Conservation (phyloP, 2,797 vertebrate genomes). For the Gobio occitaniae region DNA sequence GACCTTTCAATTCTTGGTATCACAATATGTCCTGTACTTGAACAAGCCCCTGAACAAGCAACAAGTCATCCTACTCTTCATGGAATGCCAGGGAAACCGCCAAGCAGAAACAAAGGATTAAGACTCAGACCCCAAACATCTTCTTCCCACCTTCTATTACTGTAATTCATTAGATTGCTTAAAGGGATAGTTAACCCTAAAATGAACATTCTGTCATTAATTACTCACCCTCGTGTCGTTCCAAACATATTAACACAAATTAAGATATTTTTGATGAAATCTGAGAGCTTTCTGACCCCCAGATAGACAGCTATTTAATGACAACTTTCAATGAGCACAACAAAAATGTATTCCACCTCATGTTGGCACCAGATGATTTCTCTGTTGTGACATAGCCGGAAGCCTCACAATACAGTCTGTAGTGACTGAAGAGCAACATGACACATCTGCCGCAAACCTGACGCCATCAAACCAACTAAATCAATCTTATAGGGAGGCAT, state of each 20-base stretch:
- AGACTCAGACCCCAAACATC: constrained; percentile 3
- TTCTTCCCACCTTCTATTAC: constrained; percentile 12
- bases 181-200: too few relatives aligned
- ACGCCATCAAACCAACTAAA: constrained; percentile 56
- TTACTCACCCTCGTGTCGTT: too few relatives aligned
- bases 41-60: constrained; percentile 11
- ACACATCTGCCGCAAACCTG: constrained; percentile 64
- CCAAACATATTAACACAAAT: too few relatives aligned
- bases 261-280: too few relatives aligned
- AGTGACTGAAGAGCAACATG: constrained; percentile 58
- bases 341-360: not conserved
- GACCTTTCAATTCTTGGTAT: not conserved
- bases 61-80: constrained; percentile 5
- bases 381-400: constrained; percentile 29
- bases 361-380: constrained; percentile 17
- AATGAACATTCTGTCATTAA: too few relatives aligned
- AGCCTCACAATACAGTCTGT: constrained; percentile 61
- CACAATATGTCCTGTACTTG: constrained; percentile 1
- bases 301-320: too few relatives aligned
- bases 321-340: not conserved
- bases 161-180: constrained; percentile 1
- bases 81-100: constrained; percentile 22
- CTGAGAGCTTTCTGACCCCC: too few relatives aligned
- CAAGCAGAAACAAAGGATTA: constrained; percentile 38
- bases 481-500: not conserved